phyloP scores from a whole-genome alignment of 2,888 invertebrate genomes.

The Galerucella calmariensis region DNA sequence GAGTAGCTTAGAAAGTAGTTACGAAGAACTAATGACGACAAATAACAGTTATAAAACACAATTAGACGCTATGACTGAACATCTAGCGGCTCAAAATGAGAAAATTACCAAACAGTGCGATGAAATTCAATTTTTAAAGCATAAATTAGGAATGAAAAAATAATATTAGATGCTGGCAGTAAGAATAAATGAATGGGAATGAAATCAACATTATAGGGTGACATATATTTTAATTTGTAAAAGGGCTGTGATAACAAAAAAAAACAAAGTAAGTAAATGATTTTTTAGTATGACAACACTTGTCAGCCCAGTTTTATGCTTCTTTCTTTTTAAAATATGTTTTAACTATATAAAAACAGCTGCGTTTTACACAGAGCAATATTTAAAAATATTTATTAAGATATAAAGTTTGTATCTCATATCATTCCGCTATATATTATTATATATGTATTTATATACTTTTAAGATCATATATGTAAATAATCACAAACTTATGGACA shows the following conservation, averaged over 20 bases:
- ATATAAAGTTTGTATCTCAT: background rate
- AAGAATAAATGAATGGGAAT: background rate
- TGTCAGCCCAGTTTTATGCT: background rate
- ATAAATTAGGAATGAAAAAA: slow-evolving; percentile 64
- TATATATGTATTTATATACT: slow-evolving; percentile 18
- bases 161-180: slow-evolving; percentile 36
- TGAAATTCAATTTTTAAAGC: slow-evolving; percentile 77
- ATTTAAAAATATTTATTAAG: background rate
- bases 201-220: background rate
- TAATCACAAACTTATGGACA: no score
- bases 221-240: slow-evolving; percentile 5
- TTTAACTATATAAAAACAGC: background rate
- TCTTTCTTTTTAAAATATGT: background rate
- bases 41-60: slow-evolving; percentile 76
- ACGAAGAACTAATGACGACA: slow-evolving; percentile 77
- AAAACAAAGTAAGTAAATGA: slow-evolving; percentile 3
- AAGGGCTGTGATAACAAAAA: slow-evolving; percentile 30
- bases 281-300: background rate
- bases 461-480: background rate
- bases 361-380: slow-evolving; percentile 1
- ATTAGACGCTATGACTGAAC: slow-evolving; percentile 81
- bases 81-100: slow-evolving; percentile 83
- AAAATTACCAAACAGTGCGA: slow-evolving; percentile 86
- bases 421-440: slow-evolving; percentile 19
- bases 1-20: slow-evolving; percentile 67